phyloP scores from a whole-genome alignment of 2,113 vertebrate genomes.

The Pelobates fuscus region DNA sequence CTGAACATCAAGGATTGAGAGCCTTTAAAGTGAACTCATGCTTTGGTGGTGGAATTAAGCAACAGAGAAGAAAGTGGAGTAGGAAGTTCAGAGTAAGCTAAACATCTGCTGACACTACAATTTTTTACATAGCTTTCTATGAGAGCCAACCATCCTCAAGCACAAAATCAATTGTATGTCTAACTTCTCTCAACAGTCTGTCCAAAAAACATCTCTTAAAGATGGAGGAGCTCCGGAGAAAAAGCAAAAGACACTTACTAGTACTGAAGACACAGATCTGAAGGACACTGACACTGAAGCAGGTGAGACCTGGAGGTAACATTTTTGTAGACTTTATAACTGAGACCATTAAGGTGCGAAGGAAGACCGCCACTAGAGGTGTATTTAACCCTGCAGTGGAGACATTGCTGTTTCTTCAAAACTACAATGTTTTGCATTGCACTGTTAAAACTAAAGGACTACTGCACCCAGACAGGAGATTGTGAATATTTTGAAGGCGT shows the following conservation, averaged over 20 bases:
- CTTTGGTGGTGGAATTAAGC: slow-evolving; percentile 82
- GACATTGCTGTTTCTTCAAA: too few relatives aligned
- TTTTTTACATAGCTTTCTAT: too few relatives aligned
- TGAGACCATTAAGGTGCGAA: too few relatives aligned
- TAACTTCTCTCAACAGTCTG: not conserved
- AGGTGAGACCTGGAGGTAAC: slow-evolving; percentile 57
- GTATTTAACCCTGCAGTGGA: too few relatives aligned
- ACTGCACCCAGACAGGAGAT: too few relatives aligned
- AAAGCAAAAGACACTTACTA: slow-evolving; percentile 64
- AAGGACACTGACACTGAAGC: slow-evolving; percentile 72
- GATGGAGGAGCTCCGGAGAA: slow-evolving; percentile 50
- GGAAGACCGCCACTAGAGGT: too few relatives aligned
- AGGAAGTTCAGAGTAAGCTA: slow-evolving; percentile 59
- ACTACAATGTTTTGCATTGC: too few relatives aligned
- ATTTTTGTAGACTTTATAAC: not conserved
- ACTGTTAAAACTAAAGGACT: too few relatives aligned
- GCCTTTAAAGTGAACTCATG: slow-evolving; percentile 78
- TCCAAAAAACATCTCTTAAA: slow-evolving; percentile 57
- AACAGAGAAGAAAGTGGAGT: slow-evolving; percentile 80
- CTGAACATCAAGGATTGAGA: slow-evolving; percentile 78
- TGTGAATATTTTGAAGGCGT: too few relatives aligned
- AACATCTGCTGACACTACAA: not conserved
- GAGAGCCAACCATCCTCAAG: too few relatives aligned
- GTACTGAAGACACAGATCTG: slow-evolving; percentile 65
- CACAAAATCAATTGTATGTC: too few relatives aligned